Conservation (phyloP, 2,113 vertebrate species). For the Aplodontia rufa region DNA sequence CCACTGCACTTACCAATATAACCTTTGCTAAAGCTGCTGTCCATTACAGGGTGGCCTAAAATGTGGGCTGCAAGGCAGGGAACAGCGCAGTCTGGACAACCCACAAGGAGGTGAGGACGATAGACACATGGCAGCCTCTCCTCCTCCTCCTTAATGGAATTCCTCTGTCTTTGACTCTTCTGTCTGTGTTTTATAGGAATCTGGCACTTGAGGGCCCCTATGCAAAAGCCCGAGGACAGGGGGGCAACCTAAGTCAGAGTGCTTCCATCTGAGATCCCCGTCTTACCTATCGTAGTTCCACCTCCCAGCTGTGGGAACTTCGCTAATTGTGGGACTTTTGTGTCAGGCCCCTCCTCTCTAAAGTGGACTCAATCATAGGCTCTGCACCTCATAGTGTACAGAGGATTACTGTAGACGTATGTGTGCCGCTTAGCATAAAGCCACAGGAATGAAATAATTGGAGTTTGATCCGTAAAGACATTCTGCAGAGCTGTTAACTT, state of each 20-base stretch:
- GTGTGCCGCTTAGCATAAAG: background rate
- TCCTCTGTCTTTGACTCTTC: background rate
- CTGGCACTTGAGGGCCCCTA: background rate
- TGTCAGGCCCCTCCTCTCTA: background rate
- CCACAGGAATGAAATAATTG: background rate
- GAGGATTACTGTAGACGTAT: fast-evolving
- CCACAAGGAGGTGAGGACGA: background rate
- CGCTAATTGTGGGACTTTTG: background rate
- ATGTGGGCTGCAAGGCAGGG: background rate
- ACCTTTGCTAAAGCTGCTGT: background rate
- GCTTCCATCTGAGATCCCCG: background rate
- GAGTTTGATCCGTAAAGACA: background rate
- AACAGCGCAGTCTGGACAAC: fast-evolving
- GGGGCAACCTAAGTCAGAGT: background rate
- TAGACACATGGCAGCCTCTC: background rate
- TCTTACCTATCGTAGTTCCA: background rate
- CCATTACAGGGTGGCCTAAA: background rate
- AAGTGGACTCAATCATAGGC: background rate
- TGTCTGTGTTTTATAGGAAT: background rate
- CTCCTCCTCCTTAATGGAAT: background rate
- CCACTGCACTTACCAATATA: background rate
- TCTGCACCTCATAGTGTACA: background rate
- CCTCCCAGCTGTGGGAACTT: background rate
- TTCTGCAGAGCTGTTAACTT: background rate
- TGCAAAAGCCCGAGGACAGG: background rate